Evolutionary conservation across 1,140 invertebrate genomes (phyloP).

Genomic region (Ectropis grisescens): DNA sequence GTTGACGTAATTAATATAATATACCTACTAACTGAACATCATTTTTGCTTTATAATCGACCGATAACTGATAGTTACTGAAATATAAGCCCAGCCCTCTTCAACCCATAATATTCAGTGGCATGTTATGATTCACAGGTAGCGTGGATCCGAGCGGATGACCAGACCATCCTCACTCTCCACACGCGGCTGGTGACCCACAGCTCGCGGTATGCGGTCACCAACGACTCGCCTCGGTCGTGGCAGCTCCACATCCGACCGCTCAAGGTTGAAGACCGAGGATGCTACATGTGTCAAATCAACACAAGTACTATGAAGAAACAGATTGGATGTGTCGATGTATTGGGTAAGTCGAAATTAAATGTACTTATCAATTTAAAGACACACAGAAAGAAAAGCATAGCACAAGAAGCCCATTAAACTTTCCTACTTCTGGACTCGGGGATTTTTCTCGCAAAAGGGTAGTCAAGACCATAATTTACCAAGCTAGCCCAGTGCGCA

Average conservation of each 20-base stretch:
- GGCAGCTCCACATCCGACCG: conserved; percentile 83
- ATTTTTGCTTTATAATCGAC: too few relatives aligned
- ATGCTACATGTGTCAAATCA: conserved; percentile 91
- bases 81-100: too few relatives aligned
- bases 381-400: too few relatives aligned
- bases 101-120: too few relatives aligned
- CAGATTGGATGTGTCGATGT: conserved; percentile 91
- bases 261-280: conserved; percentile 80
- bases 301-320: conserved; percentile 90
- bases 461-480: too few relatives aligned
- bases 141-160: conserved; percentile 93
- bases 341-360: conserved; percentile 75
- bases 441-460: too few relatives aligned
- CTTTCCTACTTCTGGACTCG: too few relatives aligned
- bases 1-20: too few relatives aligned
- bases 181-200: conserved; percentile 89
- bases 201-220: conserved; percentile 85
- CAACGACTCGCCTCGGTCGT: conserved; percentile 81
- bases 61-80: too few relatives aligned
- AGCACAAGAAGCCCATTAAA: too few relatives aligned
- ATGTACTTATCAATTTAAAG: background rate
- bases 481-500: too few relatives aligned
- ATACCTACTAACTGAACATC: too few relatives aligned
- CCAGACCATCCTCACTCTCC: conserved; percentile 88
- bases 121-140: conserved; percentile 83